These are phyloP conservation scores for Drosophila ambigua DNA, from an alignment of 1,140 invertebrate species.

Conservation along the genomic window DNA sequence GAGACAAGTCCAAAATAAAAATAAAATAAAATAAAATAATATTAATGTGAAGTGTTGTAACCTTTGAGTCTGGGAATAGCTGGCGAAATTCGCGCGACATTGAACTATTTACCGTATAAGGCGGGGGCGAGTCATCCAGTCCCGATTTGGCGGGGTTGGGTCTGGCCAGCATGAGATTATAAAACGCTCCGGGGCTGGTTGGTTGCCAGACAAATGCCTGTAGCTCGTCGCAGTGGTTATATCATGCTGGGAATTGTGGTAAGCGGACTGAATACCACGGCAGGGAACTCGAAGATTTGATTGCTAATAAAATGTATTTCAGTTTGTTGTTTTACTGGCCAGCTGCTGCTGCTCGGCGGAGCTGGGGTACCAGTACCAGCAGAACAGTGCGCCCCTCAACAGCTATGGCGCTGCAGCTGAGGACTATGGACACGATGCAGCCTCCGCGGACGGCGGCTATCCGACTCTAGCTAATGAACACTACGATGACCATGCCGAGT, in stretches of 20 bases:
- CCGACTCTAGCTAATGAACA: constrained; percentile 13
- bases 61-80: background rate
- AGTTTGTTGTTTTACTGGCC: constrained; percentile 50
- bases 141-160: constrained; percentile 33
- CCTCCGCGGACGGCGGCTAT: background rate
- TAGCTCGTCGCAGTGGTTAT: constrained; percentile 40
- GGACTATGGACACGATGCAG: constrained; percentile 14
- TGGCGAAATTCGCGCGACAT: constrained; percentile 44
- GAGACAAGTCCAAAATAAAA: constrained; percentile 20
- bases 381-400: constrained; percentile 8
- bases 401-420: constrained; percentile 16
- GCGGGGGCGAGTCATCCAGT: constrained; percentile 14
- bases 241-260: constrained; percentile 66
- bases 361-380: constrained; percentile 63
- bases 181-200: constrained; percentile 44
- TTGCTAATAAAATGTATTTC: constrained; percentile 1
- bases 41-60: constrained; percentile 44
- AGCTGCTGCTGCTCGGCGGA: constrained; percentile 43
- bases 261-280: constrained; percentile 5
- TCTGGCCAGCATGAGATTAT: constrained; percentile 44
- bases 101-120: constrained; percentile 67
- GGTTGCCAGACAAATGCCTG: constrained; percentile 38
- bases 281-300: background rate
- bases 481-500: constrained; percentile 49
- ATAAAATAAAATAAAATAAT: constrained; percentile 37